Percentiles rank a stretch among this genome's conserved stretches.
Conservation (phyloP, 1,140 invertebrate genomes). For the Leucophenga varia region DNA sequence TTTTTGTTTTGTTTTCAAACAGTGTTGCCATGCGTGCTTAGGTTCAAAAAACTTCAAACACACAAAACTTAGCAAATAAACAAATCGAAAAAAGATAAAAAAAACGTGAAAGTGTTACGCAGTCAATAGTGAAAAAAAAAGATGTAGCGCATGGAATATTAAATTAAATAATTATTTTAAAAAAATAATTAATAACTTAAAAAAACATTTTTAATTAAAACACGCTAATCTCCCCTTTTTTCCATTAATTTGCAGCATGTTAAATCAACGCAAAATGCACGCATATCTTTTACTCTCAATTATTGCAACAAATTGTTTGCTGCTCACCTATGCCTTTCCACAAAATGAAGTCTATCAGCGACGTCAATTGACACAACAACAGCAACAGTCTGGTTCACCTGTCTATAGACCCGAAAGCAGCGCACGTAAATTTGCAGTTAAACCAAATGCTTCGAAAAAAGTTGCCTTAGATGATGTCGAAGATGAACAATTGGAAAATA, state of each 20-base stretch:
- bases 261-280: conserved; percentile 53
- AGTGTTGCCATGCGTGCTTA: conserved; percentile 19
- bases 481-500: conserved; percentile 73
- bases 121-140: not conserved
- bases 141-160: no score
- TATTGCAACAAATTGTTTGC: conserved; percentile 56
- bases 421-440: conserved; percentile 77
- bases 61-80: no score
- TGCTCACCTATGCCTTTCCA: conserved; percentile 58
- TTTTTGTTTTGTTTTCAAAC: no score
- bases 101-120: conserved; percentile 38
- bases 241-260: conserved; percentile 54
- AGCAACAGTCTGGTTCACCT: conserved; percentile 26
- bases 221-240: conserved; percentile 11
- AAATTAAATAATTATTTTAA: no score
- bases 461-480: conserved; percentile 78
- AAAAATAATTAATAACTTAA: no score
- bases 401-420: conserved; percentile 32
- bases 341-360: conserved; percentile 48
- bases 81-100: no score
- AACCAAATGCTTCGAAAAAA: conserved; percentile 84
- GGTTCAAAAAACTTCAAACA: conserved; percentile 31
- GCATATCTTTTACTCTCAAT: conserved; percentile 57
- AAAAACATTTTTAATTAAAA: conserved; percentile 1
- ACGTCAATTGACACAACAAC: conserved; percentile 19